phyloP scores from a whole-genome alignment of 2,797 vertebrate species.

The Channa striata region DNA sequence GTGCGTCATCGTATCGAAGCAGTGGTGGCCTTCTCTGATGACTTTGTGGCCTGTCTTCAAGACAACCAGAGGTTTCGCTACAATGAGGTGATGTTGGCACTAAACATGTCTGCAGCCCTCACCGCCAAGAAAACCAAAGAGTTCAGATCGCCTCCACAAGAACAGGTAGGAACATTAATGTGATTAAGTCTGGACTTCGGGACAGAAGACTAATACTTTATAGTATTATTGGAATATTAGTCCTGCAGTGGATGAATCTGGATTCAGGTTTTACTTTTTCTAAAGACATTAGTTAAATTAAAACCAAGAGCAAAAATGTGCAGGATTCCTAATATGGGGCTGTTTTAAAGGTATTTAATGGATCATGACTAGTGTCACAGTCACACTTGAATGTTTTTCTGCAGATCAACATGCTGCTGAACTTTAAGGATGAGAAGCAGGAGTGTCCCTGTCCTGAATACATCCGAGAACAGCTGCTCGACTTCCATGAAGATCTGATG shows the following conservation, averaged over 20 bases:
- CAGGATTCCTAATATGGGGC: not conserved
- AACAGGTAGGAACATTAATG: constrained; percentile 85
- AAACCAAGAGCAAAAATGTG: not conserved
- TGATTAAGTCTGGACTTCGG: not conserved
- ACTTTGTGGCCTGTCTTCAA: constrained; percentile 95
- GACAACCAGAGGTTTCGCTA: constrained; percentile 97
- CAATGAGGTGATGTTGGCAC: constrained; percentile 97
- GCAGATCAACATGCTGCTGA: constrained; percentile 97
- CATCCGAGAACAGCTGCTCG: constrained; percentile 91
- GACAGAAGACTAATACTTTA: not conserved
- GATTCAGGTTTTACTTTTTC: too few species aligned
- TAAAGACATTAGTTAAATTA: too few species aligned
- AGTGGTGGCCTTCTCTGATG: constrained; percentile 95
- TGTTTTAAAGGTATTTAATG: not conserved
- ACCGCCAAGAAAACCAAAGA: constrained; percentile 97
- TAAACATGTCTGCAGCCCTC: constrained; percentile 97
- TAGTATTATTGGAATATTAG: not conserved
- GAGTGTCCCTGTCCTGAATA: constrained; percentile 94
- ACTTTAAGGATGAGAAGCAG: constrained; percentile 95
- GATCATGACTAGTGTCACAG: not conserved
- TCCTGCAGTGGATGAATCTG: too few species aligned
- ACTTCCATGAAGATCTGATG: constrained; percentile 97
- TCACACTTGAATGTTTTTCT: not conserved
- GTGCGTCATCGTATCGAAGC: constrained; percentile 96
- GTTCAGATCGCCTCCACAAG: constrained; percentile 95